Evolutionary conservation across 1,140 invertebrate species (phyloP).

Genomic region (Calephelis nemesis): DNA sequence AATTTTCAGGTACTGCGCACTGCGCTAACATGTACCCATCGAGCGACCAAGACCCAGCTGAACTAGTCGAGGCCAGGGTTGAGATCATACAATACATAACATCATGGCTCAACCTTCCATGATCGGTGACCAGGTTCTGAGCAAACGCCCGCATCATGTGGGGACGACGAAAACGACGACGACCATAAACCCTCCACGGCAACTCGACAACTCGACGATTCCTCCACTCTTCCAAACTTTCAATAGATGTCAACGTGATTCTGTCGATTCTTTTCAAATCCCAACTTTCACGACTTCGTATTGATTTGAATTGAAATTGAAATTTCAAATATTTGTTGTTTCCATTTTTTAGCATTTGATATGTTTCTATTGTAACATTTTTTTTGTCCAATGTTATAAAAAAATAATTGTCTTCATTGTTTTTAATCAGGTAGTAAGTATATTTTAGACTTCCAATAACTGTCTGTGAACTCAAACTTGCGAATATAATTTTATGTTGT

Average conservation of each 20-base stretch:
- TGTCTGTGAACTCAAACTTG: conserved; percentile 17
- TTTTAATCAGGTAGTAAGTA: neutral
- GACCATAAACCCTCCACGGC: conserved; percentile 1
- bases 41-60: conserved; percentile 79
- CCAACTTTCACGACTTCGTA: neutral
- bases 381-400: too few relatives aligned
- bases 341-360: too few relatives aligned
- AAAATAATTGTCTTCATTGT: too few relatives aligned
- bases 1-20: conserved; percentile 85
- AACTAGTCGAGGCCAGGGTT: conserved; percentile 82
- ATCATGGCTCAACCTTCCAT: conserved; percentile 62
- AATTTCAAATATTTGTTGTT: too few relatives aligned
- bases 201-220: conserved; percentile 8
- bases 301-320: too few relatives aligned
- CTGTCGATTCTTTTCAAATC: neutral
- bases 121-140: conserved; percentile 27
- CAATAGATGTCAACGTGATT: neutral
- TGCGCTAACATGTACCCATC: conserved; percentile 90
- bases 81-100: conserved; percentile 80
- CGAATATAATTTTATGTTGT: neutral
- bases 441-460: conserved; percentile 5
- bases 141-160: conserved; percentile 21
- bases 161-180: conserved; percentile 21
- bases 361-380: too few relatives aligned
- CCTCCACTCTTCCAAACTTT: conserved; percentile 1